Conservation (phyloP, 2,113 vertebrate genomes). For the Datnioides undecimradiatus region DNA sequence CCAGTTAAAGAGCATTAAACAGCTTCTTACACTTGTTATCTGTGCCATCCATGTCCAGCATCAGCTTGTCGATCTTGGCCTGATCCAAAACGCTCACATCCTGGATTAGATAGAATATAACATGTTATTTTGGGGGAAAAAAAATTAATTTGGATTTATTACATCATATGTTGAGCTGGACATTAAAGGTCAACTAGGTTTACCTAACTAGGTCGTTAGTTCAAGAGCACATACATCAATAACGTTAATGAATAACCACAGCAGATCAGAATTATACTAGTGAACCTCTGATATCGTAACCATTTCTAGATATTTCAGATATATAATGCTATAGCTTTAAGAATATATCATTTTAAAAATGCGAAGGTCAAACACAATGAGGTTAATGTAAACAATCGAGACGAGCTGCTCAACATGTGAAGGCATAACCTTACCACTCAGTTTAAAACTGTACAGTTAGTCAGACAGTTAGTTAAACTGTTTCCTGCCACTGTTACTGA, state of each 20-base stretch:
- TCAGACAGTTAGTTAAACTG: too few relatives aligned
- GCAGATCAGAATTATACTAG: slow-evolving; percentile 15
- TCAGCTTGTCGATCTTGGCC: slow-evolving; percentile 95
- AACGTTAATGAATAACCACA: slow-evolving; percentile 48
- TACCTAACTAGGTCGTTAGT: slow-evolving; percentile 14
- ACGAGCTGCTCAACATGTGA: background rate
- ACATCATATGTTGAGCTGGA: too few relatives aligned
- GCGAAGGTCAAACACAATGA: background rate
- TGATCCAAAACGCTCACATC: slow-evolving; percentile 91
- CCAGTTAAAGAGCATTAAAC: background rate
- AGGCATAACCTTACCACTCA: background rate
- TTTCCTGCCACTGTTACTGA: background rate
- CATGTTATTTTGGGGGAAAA: too few relatives aligned
- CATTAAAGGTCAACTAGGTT: background rate
- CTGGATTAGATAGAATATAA: slow-evolving; percentile 76
- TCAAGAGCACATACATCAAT: slow-evolving; percentile 27
- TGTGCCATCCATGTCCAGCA: slow-evolving; percentile 98
- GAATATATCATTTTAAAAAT: background rate
- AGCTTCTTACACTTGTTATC: slow-evolving; percentile 96
- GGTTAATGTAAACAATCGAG: background rate
- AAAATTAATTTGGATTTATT: too few relatives aligned
- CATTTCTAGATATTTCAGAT: background rate
- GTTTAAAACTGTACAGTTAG: background rate
- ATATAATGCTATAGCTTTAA: too few relatives aligned
- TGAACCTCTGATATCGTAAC: background rate